Evolutionary conservation across 2,888 invertebrate species (phyloP).

Genomic region (Xanthia icteritia): DNA sequence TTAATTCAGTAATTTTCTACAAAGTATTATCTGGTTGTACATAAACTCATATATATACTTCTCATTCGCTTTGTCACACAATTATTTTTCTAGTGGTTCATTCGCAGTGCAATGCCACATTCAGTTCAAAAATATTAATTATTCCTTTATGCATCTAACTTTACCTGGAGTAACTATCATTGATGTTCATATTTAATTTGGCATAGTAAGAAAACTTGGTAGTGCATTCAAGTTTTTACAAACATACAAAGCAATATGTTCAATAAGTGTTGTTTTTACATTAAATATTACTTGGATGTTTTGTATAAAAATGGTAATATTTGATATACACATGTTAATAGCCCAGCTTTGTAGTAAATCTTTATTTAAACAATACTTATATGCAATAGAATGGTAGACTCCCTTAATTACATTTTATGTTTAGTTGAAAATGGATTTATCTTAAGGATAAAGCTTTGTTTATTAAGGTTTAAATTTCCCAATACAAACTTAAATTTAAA

Average conservation of each 20-base stretch:
- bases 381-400: not conserved
- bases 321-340: not conserved
- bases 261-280: not conserved
- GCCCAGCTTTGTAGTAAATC: conserved; percentile 29
- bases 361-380: not conserved
- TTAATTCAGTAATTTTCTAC: not conserved
- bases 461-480: not conserved
- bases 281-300: not conserved
- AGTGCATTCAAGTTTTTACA: not conserved
- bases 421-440: not conserved
- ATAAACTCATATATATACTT: not conserved
- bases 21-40: not conserved
- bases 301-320: not conserved
- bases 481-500: conserved; percentile 8
- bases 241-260: not conserved
- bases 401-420: not conserved
- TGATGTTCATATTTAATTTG: not conserved
- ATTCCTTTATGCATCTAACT: not conserved
- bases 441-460: not conserved
- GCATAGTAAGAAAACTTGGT: not conserved
- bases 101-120: conserved; percentile 36
- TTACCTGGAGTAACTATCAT: not conserved
- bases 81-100: conserved; percentile 11
- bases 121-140: not conserved
- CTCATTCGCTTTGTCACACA: conserved; percentile 50